A percentile compares a stretch with the other conserved stretches of the same genome.
Evolutionary conservation across 2,113 vertebrate species (phyloP).

Genomic region (Rhegmatorhina hoffmannsi): DNA sequence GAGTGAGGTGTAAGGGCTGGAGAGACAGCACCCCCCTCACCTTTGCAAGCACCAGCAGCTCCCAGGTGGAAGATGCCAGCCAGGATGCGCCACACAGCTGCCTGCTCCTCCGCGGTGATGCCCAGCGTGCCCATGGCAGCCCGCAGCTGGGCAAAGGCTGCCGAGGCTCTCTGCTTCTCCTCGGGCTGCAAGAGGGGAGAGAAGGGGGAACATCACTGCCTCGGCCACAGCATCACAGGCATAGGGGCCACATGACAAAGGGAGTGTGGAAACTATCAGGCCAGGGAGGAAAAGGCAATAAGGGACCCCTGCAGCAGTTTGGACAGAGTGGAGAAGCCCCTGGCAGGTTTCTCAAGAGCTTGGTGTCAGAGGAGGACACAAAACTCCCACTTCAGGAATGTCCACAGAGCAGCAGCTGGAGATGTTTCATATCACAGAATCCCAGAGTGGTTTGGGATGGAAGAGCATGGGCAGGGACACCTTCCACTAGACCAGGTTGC

Average conservation of each 20-base stretch:
- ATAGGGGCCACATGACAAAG: rapidly evolving
- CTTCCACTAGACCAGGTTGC: background rate
- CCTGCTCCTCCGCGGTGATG: constrained; percentile 81
- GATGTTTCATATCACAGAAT: rapidly evolving
- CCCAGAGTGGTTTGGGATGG: background rate
- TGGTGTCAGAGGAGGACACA: rapidly evolving
- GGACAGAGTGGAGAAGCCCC: rapidly evolving
- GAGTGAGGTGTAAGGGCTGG: rapidly evolving
- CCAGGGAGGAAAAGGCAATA: background rate
- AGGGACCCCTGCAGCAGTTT: too few species aligned
- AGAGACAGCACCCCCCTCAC: constrained; percentile 2
- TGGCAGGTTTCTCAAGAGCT: rapidly evolving
- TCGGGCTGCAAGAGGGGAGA: constrained; percentile 77
- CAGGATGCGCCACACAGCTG: constrained; percentile 87
- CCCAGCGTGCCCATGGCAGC: constrained; percentile 87
- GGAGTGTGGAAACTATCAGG: rapidly evolving
- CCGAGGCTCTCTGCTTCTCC: constrained; percentile 87
- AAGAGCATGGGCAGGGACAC: background rate
- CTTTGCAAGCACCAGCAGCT: constrained; percentile 89
- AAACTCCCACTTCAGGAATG: background rate
- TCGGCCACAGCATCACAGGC: background rate
- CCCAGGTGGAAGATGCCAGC: constrained; percentile 93
- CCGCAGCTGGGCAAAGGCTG: constrained; percentile 83
- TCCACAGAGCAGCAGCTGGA: background rate
- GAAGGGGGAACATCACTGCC: background rate